Percentiles rank a stretch among this genome's conserved stretches.
Evolutionary conservation across 2,888 invertebrate genomes (phyloP).

Genomic region (Pollenia labialis): DNA sequence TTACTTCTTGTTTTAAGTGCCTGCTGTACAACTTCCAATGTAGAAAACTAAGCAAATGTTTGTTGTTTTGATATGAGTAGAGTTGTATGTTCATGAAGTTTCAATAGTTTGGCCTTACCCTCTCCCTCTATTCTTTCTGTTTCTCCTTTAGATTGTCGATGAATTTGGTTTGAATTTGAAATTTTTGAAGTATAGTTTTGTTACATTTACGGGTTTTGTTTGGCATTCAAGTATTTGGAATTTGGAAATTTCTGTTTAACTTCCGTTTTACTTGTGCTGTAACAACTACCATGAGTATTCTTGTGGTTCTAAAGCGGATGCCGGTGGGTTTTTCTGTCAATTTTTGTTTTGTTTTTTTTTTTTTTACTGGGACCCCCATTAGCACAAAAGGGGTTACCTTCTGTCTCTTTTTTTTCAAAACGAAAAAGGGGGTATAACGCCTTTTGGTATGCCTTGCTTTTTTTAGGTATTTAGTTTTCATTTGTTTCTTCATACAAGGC

Average conservation of each 20-base stretch:
- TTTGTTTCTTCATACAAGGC: conserved; percentile 39
- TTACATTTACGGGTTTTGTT: conserved; percentile 33
- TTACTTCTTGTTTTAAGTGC: conserved; percentile 44
- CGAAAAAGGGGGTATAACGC: background rate
- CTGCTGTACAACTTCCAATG: background rate
- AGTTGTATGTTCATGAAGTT: conserved; percentile 54
- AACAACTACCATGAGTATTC: conserved; percentile 52
- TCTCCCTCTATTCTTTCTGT: background rate
- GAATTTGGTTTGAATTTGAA: conserved; percentile 54
- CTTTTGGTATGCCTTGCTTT: conserved; percentile 25
- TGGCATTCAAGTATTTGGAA: conserved; percentile 56
- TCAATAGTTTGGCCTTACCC: conserved; percentile 57
- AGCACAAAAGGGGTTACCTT: conserved; percentile 23
- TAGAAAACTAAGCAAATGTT: background rate
- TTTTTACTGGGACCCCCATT: conserved; percentile 45
- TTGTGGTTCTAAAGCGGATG: conserved; percentile 75
- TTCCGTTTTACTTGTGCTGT: conserved; percentile 65
- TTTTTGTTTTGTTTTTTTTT: background rate
- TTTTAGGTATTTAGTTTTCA: conserved; percentile 43
- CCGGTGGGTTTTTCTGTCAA: conserved; percentile 52
- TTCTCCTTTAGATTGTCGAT: conserved; percentile 2
- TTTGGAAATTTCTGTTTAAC: conserved; percentile 69
- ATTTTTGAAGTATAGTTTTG: conserved; percentile 63
- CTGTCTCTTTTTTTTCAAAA: background rate
- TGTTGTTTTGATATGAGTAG: conserved; percentile 32